Evolutionary conservation across 1,140 invertebrate species (phyloP), one percentile per base, ranked within the genome.

Genomic region (Drosophila quadrilineata): DNA sequence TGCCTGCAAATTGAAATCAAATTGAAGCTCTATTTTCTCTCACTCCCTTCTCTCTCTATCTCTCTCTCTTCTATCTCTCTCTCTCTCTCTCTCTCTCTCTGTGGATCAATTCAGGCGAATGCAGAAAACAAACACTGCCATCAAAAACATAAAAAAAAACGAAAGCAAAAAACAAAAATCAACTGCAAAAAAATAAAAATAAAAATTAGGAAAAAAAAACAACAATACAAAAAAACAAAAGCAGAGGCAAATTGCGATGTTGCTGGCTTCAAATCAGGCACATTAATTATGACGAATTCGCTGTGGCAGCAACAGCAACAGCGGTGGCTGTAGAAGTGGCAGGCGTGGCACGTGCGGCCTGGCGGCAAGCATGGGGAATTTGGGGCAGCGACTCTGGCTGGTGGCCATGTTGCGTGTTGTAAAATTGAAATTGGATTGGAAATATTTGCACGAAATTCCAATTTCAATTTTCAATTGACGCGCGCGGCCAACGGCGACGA

Each of bases 341-440:
- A 9, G 22, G 9, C 26, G 2, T 6, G 24, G n/a, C n/a, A n/a
- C n/a, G n/a, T n/a, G n/a, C n/a, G n/a, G n/a, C 1, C 24, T 24
- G 45, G 29, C 16, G 35, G 31, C 19, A 3, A 10, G n/a, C n/a
- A n/a, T n/a, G 14, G 16, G 10, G 26, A 14, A n/a, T n/a, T n/a
- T n/a, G 9, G 26, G 29, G 35, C 17, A 29, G 9, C 31, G 58
- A n/a, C n/a, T n/a, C 31, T 40, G 26, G 54, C 56, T 49, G 29
- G 54, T 59, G 62, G 62, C 56, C 45, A 52, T 67, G 63, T 67
- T 60, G 63, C 57, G 56, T 76, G 62, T 52, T 71, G 64, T 68
- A 80, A 82, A 82, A 82, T 84, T 73, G 72, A 82, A 82, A 82
- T 84, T 84, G 77, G 59, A 70, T 84, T 84, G 72, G 52, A 82